phyloP scores from a whole-genome alignment of 1,140 invertebrate species.

The Pseudomyrmex gracilis region DNA sequence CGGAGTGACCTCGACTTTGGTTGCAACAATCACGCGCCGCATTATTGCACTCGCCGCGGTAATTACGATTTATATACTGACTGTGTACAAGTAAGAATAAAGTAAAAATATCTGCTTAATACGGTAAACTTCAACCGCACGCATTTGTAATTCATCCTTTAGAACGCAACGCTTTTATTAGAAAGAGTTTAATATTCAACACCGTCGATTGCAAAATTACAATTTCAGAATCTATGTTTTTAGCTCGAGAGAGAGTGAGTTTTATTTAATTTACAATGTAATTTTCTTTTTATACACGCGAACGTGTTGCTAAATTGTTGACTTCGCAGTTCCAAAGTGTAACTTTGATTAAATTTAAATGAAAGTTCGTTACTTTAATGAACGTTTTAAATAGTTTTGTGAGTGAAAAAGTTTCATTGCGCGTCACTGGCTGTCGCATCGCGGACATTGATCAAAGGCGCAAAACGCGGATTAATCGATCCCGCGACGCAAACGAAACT shows the following conservation, averaged over 20 bases:
- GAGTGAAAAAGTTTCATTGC: not conserved
- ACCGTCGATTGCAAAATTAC: too few relatives aligned
- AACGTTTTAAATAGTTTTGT: not conserved
- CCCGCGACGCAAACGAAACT: slow-evolving; percentile 25
- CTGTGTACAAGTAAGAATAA: not conserved
- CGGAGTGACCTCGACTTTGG: slow-evolving; percentile 70
- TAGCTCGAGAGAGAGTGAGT: not conserved
- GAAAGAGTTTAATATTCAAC: too few relatives aligned
- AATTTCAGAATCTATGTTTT: not conserved
- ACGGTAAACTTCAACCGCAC: too few relatives aligned
- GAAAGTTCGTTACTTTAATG: not conserved
- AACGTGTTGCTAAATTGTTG: too few relatives aligned
- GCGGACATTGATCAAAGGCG: not conserved
- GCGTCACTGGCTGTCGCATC: not conserved
- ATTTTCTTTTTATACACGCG: not conserved
- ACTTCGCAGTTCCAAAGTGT: too few relatives aligned
- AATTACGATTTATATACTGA: slow-evolving; percentile 43
- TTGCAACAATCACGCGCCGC: slow-evolving; percentile 40
- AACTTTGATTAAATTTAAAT: not conserved
- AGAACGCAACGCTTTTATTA: not conserved
- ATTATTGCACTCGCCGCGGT: slow-evolving; percentile 20
- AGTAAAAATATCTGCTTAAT: not conserved
- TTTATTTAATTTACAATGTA: not conserved
- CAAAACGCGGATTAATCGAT: not conserved
- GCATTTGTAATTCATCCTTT: slow-evolving; percentile 5